Evolutionary conservation across 2,888 invertebrate genomes (phyloP), one percentile per base, ranked within the genome.

Genomic region (Cantharis flavilabris): DNA sequence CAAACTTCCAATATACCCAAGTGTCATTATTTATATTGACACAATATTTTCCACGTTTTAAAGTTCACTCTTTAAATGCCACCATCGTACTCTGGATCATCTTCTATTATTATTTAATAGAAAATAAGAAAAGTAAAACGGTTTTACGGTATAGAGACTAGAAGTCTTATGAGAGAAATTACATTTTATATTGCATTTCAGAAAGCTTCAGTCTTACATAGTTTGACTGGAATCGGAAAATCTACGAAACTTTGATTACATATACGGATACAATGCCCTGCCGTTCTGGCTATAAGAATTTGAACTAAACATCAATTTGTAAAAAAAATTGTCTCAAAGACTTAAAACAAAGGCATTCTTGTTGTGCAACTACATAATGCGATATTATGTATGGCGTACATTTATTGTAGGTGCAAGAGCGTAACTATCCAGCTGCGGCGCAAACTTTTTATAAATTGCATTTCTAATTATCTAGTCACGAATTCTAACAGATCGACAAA

Each of bases 381-480:
- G 62, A 33, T 62, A 71, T 49, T 49, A 49, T 49, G 49, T 49
- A 49, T 49, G n/a, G 72, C 67, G 65, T 33, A 67, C 72, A 49
- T 28, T 65, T 65, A 28, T 10, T 71, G 63, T 71, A 63, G 63
- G 63, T 63, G 71, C 62, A 26, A 71, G 23, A 64, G 49, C 33
- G 64, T 28, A 72, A 67, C 72, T 20, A 72, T 33, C 23, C 26
- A 69, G 73, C 69, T 73, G 73, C 69, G 73, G 73, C 64, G 23
- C 62, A 62, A 49, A 20, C 18, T 33, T 73, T 73, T 63, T 65
- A 69, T 69, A 73, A 73, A 73, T 73, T 30, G 73, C 62, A 69
- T 33, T 33, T 62, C 73, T 73, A 73, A 73, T 73, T 73, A 69
- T 73, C 62, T 49, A 73, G 26, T 73, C 73, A 62, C 69, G 67